These are phyloP conservation scores for Zoanthus sansibaricus DNA, from an alignment of 92 coral and sea anemone species.

Conservation along the genomic window DNA sequence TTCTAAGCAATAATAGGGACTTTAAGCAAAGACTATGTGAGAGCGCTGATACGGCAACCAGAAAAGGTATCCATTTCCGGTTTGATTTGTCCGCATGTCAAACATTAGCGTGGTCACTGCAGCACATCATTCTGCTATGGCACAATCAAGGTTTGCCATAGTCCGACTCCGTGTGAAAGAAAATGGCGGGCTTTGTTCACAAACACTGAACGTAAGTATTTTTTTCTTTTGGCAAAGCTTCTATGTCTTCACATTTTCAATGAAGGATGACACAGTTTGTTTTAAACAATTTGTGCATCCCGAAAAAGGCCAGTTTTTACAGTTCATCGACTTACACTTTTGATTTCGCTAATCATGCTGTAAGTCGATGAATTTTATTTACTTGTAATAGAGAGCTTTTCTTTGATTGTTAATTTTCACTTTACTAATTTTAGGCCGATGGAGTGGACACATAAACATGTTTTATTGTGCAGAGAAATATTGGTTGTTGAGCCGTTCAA, in stretches of 20 bases:
- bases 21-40: neutral
- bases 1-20: no score
- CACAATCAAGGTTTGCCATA: slow-evolving; percentile 12
- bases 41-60: slow-evolving; percentile 32
- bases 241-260: slow-evolving; percentile 10
- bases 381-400: neutral
- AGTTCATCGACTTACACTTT: slow-evolving; percentile 13
- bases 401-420: slow-evolving; percentile 4
- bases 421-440: slow-evolving; percentile 8
- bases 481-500: slow-evolving; percentile 15
- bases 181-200: slow-evolving; percentile 20
- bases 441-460: slow-evolving; percentile 26
- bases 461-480: slow-evolving; percentile 32
- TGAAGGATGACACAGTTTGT: slow-evolving; percentile 11
- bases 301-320: slow-evolving; percentile 4
- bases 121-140: slow-evolving; percentile 17
- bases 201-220: slow-evolving; percentile 17
- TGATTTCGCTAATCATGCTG: slow-evolving; percentile 13
- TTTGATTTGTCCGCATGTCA: slow-evolving; percentile 22
- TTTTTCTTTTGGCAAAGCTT: slow-evolving; percentile 1
- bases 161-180: slow-evolving; percentile 22
- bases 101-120: slow-evolving; percentile 16
- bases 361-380: slow-evolving; percentile 22
- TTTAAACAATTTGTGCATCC: slow-evolving; percentile 2
- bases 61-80: slow-evolving; percentile 43